Base-by-base conservation (phyloP, 2,888 invertebrate species). In the Diogma glabrata region DNA sequence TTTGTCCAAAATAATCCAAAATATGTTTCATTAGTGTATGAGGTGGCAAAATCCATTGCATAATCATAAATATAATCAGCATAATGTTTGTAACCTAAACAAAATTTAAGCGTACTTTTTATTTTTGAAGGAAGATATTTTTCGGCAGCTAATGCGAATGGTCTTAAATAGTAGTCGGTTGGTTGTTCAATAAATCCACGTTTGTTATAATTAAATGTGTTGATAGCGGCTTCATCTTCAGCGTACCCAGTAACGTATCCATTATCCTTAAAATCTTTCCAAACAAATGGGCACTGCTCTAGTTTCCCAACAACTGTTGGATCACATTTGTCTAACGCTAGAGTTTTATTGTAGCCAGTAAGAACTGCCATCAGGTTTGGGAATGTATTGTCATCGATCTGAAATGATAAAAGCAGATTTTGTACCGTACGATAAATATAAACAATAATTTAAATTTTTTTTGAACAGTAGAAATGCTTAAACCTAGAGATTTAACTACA, bases 331-430 rank as follows among this genome's bases (percentile, higher is more conserved):
- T 65, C 59, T 47, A 76, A 71, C 12, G 79, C 70, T 14, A 72
- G 60, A 1, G 64, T 58, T 26, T 69, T 64, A 54, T 71, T 77
- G 55, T 76, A 73, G 1, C 92, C 93, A 0, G 85, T 81, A 12
- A 87, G 71, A 43, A 86, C 74, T 0, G 91, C 88, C 77, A 91
- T 84, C 48, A 94, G 68, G 67, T 94, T 95, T 0, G 93, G 90
- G 62, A 87, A 89, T 0, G 92, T 93, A 61, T 93, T 93, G 62
- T 92, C 92, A 7, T 82, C 89, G 54, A 87, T 78, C n/a, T n/a
- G n/a, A n/a, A n/a, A n/a, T n/a, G n/a, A n/a, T n/a, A n/a, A n/a
- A n/a, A n/a, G n/a, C n/a, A n/a, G n/a, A n/a, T n/a, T n/a, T n/a
- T n/a, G n/a, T n/a, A n/a, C n/a, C n/a, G n/a, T n/a, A n/a, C n/a